Conservation (phyloP, 2,888 invertebrate species). For the Apantesis nais region DNA sequence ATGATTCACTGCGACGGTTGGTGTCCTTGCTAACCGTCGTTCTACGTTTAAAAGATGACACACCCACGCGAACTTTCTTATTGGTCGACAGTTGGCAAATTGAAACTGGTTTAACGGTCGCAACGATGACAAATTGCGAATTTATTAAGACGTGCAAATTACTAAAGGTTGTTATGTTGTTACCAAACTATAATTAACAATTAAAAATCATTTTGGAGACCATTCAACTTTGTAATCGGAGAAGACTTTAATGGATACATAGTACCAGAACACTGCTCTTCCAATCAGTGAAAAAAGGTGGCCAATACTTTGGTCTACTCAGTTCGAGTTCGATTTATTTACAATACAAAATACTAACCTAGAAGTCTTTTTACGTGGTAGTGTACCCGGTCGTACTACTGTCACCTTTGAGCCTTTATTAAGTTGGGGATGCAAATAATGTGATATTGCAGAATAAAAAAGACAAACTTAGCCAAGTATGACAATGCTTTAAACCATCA, state of each 20-base stretch:
- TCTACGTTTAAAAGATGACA: constrained; percentile 55
- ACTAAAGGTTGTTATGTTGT: constrained; percentile 33
- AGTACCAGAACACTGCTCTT: background rate
- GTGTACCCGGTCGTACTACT: background rate
- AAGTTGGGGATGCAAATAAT: too few relatives aligned
- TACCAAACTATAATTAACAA: constrained; percentile 38
- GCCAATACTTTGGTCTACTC: background rate
- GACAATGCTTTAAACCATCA: too few relatives aligned
- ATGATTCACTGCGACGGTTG: constrained; percentile 63
- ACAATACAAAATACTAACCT: background rate
- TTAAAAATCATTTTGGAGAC: constrained; percentile 1
- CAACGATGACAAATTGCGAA: constrained; percentile 46
- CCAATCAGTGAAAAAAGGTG: too few relatives aligned
- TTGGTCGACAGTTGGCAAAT: constrained; percentile 46
- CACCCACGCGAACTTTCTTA: constrained; percentile 58
- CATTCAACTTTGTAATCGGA: constrained; percentile 7
- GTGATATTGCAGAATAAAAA: too few relatives aligned
- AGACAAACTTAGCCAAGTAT: too few relatives aligned
- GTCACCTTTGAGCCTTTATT: background rate
- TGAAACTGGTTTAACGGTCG: constrained; percentile 65
- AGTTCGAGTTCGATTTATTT: too few relatives aligned
- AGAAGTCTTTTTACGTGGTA: background rate
- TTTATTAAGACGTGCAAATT: constrained; percentile 32
- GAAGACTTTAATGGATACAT: background rate
- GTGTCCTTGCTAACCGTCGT: constrained; percentile 60